A percentile compares a stretch with the other conserved stretches of the same genome.
Evolutionary conservation across 2,797 vertebrate species (phyloP).

Genomic region (Aphelocoma californica): DNA sequence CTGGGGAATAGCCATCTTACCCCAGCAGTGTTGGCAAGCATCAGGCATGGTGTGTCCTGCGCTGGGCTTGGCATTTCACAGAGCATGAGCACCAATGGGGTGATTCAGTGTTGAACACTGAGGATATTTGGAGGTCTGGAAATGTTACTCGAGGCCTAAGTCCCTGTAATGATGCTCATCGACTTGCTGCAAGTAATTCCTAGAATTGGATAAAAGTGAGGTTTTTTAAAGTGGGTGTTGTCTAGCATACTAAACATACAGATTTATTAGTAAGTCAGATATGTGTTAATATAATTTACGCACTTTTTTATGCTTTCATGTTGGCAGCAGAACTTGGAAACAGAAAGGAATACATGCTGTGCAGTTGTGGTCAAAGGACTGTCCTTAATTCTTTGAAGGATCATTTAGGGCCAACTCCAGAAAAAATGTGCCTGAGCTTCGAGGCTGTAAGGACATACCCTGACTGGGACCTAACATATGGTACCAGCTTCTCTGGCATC

Average conservation of each 20-base stretch:
- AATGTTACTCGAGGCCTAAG: neutral
- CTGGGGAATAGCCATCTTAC: neutral
- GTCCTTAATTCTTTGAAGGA: neutral
- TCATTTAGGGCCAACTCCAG: neutral
- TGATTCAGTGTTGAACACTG: neutral
- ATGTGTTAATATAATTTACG: neutral
- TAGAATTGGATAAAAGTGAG: neutral
- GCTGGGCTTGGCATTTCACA: neutral
- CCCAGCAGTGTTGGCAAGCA: neutral
- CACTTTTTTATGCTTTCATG: neutral
- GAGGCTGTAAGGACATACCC: neutral
- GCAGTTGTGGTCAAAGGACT: neutral
- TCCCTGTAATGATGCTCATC: neutral
- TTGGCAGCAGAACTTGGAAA: neutral
- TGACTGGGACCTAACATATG: neutral
- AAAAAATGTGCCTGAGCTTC: rapidly evolving
- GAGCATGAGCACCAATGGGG: neutral
- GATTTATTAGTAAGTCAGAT: neutral
- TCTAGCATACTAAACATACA: neutral
- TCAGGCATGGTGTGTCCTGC: neutral
- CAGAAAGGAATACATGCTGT: neutral
- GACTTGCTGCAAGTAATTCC: neutral
- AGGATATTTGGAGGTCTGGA: neutral
- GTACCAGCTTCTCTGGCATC: neutral
- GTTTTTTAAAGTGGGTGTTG: neutral